Evolutionary conservation across 2,888 invertebrate species (phyloP).

Genomic region (Mythimna pallens): DNA sequence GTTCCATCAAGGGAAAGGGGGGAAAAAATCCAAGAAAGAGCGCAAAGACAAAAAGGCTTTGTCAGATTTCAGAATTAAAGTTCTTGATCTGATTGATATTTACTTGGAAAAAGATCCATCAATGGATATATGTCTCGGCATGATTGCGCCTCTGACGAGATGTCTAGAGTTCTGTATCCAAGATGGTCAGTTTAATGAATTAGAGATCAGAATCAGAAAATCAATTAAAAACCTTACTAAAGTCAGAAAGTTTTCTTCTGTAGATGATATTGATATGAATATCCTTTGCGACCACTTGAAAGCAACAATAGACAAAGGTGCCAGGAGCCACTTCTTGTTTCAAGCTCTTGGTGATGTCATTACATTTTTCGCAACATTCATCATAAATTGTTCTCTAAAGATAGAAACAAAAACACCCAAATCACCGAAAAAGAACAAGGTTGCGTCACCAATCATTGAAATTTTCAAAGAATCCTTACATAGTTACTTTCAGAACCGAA

Average conservation of each 20-base stretch:
- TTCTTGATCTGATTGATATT: constrained; percentile 94
- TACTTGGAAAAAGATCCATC: constrained; percentile 93
- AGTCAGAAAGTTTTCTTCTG: constrained; percentile 91
- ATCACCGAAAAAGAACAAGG: constrained; percentile 78
- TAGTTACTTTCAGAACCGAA: constrained; percentile 92
- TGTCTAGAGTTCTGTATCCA: constrained; percentile 93
- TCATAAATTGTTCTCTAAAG: constrained; percentile 91
- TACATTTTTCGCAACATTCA: constrained; percentile 92
- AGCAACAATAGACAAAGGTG: constrained; percentile 92
- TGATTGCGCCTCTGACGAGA: constrained; percentile 92
- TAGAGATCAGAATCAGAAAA: constrained; percentile 91
- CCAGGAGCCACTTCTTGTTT: constrained; percentile 91
- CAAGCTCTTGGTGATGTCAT: constrained; percentile 93
- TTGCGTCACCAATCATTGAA: constrained; percentile 80
- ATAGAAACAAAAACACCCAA: constrained; percentile 75
- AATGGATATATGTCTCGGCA: constrained; percentile 92
- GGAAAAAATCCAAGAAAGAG: constrained; percentile 89
- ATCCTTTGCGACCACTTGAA: constrained; percentile 90
- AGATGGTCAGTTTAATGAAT: constrained; percentile 92
- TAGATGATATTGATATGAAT: constrained; percentile 89
- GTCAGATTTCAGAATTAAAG: constrained; percentile 93
- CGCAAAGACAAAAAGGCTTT: constrained; percentile 92
- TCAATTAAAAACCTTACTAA: constrained; percentile 91
- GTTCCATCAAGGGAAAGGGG: constrained; percentile 88
- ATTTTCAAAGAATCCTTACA: constrained; percentile 90